Evolutionary conservation across 1,140 invertebrate genomes (phyloP), one percentile per base, ranked within the genome.

Genomic region (Spodoptera frugiperda): DNA sequence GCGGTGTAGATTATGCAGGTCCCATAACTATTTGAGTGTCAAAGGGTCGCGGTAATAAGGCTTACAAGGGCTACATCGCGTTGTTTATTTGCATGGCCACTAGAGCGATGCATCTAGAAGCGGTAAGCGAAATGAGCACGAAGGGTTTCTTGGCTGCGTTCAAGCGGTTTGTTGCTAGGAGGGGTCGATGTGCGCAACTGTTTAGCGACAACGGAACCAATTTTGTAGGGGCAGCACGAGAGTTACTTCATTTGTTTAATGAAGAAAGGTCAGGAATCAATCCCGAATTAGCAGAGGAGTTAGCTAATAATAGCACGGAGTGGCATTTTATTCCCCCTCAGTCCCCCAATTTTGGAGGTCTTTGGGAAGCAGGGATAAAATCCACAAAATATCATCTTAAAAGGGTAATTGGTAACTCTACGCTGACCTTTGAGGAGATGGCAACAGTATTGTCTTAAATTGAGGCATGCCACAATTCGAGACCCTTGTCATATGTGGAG

Each of bases 191-290:
- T 17, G 12, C 33, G 6, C 33, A 78, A 14, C 4, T 78, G 10
- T 46, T 17, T 14, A 78, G 67, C 39, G 76, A 72, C n/a, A 71
- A 78, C 17, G 76, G 76, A 1, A 78, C 67, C 0, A 78, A 71
- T 44, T 78, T 78, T n/a, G 57, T 78, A 10, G 76, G 76, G 1
- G 76, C 76, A n/a, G 15, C 57, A 0, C 30, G 55, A 10, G 75
- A 77, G 21, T 49, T 70, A n/a, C 55, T n/a, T 14, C 0, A 72
- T 17, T 25, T 77, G 11, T 51, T 72, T 19, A 8, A 30, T 21
- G 11, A 61, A n/a, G 65, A 53, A 12, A 68, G 19, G 11, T 51
- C 65, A 0, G 10, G 14, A 3, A 21, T 51, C 12, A 21, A 63
- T 57, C 54, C 55, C 1, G 55, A 71, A 39, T 39, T 72, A 44